A percentile compares a stretch with the other conserved stretches of the same genome.
Conservation (phyloP, 2,888 invertebrate species). For the Pachymerium ferrugineum region DNA sequence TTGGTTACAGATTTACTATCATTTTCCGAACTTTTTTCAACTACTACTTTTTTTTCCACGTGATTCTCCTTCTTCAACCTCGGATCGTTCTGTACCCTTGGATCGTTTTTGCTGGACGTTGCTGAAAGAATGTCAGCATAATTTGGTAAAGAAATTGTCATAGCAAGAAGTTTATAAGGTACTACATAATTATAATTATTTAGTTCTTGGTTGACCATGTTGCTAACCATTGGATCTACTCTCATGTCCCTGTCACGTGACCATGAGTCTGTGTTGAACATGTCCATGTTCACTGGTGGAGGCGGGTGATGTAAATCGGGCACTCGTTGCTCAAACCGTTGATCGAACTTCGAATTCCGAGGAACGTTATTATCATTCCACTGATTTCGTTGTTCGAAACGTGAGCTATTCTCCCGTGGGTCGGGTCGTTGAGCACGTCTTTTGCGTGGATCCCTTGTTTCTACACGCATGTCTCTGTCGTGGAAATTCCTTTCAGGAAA, state of each 20-base stretch:
- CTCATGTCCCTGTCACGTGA: slow-evolving; percentile 31
- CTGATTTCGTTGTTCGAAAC: not conserved
- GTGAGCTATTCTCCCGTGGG: not conserved
- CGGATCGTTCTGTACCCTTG: slow-evolving; percentile 46
- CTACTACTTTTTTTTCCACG: not conserved
- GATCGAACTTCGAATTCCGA: no score
- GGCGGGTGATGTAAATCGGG: not conserved
- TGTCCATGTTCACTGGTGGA: not conserved
- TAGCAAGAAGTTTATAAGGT: slow-evolving; percentile 36
- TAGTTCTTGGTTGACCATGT: no score
- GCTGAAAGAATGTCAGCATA: slow-evolving; percentile 35
- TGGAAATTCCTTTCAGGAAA: not conserved
- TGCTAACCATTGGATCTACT: no score
- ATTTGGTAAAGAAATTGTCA: slow-evolving; percentile 35
- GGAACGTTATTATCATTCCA: no score
- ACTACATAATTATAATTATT: no score
- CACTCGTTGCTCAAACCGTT: not conserved
- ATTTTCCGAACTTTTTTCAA: not conserved
- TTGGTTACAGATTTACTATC: not conserved
- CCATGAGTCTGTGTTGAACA: not conserved
- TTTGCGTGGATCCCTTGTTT: slow-evolving; percentile 38
- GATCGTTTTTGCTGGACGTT: slow-evolving; percentile 38
- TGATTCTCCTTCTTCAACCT: slow-evolving; percentile 42
- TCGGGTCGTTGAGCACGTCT: not conserved
- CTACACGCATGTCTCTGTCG: slow-evolving; percentile 35